Base-by-base conservation (phyloP, 1,140 invertebrate genomes). In the Tenebrio molitor region DNA sequence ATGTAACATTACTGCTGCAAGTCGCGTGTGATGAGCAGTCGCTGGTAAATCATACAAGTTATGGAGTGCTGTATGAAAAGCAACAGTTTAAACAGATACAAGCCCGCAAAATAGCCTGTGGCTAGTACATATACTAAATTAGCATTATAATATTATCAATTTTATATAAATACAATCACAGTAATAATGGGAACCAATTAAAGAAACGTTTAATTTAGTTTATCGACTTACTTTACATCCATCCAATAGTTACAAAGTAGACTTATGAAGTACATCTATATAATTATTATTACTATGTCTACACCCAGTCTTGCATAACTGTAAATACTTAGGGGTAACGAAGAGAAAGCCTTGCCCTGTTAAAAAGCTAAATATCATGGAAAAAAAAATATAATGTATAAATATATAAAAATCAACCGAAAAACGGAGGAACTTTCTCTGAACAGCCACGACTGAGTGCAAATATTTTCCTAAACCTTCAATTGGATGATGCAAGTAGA, bases 111-210 rank as follows among this genome's bases (percentile, higher is more conserved):
- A 58, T 58, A 58, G 50, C 50, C 50, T 58, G 50, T 58, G 50
- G 50, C 41, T 63, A 64, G 34, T 34, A 50, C 34, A 41, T 65
- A 42, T 42, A 64, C 58, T 29, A 41, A 65, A 71, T 64, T 62
- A 71, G 69, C 69, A 65, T 65, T 65, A 53, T 44, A 68, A 68
- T 44, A 25, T 34, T 53, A 50, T 67, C 29, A 72, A 65, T 69
- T 75, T 75, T 75, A 73, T 79, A 75, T 76, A 77, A 77, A 79
- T 79, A 79, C 73, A 79, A 79, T 79, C 78, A 78, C 78, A 78
- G 76, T 73, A 76, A 78, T 68, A 78, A 78, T 71, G 72, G 77
- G 73, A 79, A 79, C 73, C 72, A 75, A 77, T 77, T 66, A 74
- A 69, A 72, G 36, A 76, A 71, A 72, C 53, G 19, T 76, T 66